A percentile compares a stretch with the other conserved stretches of the same genome.
These are phyloP conservation scores for Channa striata DNA, from an alignment of 2,797 vertebrate genomes.

Conservation along the genomic window DNA sequence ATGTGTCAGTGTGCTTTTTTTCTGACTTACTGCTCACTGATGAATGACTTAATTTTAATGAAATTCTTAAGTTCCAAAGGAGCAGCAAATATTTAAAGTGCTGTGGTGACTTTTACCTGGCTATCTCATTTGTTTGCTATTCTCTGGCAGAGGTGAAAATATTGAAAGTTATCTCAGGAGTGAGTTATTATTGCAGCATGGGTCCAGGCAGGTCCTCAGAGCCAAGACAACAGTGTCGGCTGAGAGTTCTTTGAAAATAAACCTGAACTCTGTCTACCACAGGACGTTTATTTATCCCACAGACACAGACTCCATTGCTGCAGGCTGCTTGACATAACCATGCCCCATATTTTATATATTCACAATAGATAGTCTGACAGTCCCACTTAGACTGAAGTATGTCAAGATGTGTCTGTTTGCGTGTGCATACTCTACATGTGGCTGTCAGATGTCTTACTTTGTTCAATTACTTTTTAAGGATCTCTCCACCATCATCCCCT, in stretches of 20 bases:
- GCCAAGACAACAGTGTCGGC: slow-evolving; percentile 73
- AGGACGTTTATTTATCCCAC: slow-evolving; percentile 73
- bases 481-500: neutral
- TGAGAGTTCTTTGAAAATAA: slow-evolving; percentile 75
- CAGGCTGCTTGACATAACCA: slow-evolving; percentile 51
- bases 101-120: slow-evolving; percentile 28
- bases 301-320: slow-evolving; percentile 49
- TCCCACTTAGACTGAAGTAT: slow-evolving; percentile 45
- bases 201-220: slow-evolving; percentile 66
- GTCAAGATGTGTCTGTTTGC: slow-evolving; percentile 36
- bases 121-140: slow-evolving; percentile 59
- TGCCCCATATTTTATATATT: slow-evolving; percentile 66
- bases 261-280: slow-evolving; percentile 71
- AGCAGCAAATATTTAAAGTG: neutral
- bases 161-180: slow-evolving; percentile 80
- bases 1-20: slow-evolving; percentile 15
- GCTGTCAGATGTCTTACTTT: slow-evolving; percentile 54
- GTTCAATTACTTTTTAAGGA: no score
- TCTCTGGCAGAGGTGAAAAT: slow-evolving; percentile 66
- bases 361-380: slow-evolving; percentile 60
- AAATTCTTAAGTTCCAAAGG: slow-evolving; percentile 44
- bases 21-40: slow-evolving; percentile 19
- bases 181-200: slow-evolving; percentile 79
- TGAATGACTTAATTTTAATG: slow-evolving; percentile 44
- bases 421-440: slow-evolving; percentile 20